Conservation (phyloP, 2,888 invertebrate species). For the Sepioteuthis lessoniana region DNA sequence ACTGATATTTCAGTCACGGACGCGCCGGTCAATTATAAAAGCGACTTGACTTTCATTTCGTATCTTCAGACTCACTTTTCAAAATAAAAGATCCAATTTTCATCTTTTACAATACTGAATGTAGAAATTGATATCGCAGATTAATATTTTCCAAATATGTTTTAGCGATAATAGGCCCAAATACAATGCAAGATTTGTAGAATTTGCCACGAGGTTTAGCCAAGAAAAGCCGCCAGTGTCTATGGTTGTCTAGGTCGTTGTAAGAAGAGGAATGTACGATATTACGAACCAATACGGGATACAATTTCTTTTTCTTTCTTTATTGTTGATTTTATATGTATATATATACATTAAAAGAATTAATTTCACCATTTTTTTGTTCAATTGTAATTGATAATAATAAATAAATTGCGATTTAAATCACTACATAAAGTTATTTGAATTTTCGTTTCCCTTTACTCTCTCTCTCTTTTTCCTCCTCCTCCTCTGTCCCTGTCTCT, state of each 20-base stretch:
- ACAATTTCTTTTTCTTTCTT: neutral
- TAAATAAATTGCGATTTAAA: neutral
- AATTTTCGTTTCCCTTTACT: neutral
- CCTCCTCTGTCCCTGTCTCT: too few relatives aligned
- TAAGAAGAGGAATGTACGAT: neutral
- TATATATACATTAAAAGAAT: neutral
- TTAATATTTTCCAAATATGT: neutral
- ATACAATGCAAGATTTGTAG: neutral
- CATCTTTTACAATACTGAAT: neutral
- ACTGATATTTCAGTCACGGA: neutral
- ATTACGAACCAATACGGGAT: neutral
- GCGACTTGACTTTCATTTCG: neutral
- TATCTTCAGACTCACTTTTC: neutral
- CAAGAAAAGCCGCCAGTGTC: neutral
- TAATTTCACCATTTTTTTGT: neutral
- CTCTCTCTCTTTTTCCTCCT: neutral
- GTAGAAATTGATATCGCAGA: neutral
- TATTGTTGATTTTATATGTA: neutral
- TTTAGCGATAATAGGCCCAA: neutral
- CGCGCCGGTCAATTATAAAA: conserved; percentile 25
- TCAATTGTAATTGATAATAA: neutral
- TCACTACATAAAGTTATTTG: neutral
- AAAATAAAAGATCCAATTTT: neutral
- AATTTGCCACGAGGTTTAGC: neutral
- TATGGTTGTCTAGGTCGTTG: neutral